These are phyloP conservation scores for Schizopygopsis pylzovi DNA, from an alignment of 2,797 vertebrate genomes.

Conservation along the genomic window DNA sequence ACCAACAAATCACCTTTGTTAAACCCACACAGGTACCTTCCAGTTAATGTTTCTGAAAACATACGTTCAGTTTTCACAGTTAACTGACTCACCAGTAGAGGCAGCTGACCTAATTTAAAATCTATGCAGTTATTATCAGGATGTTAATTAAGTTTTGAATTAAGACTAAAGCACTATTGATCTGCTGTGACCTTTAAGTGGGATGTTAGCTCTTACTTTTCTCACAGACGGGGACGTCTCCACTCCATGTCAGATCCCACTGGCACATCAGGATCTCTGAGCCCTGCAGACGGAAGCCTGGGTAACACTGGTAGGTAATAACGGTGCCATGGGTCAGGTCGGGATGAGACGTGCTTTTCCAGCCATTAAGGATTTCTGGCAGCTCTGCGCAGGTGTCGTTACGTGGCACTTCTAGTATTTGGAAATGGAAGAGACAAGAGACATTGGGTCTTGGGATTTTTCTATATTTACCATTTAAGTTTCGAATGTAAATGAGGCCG, in stretches of 20 bases:
- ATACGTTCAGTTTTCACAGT: not conserved
- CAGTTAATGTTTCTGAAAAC: not conserved
- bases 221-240: conserved; percentile 90
- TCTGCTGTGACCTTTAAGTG: conserved; percentile 24
- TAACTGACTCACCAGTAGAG: conserved; percentile 26
- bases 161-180: not conserved
- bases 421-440: not conserved
- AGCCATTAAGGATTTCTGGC: conserved; percentile 92
- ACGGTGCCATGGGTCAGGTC: conserved; percentile 94
- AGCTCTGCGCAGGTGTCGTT: conserved; percentile 97
- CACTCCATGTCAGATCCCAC: conserved; percentile 97
- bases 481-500: conserved; percentile 52
- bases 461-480: not conserved
- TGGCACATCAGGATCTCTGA: conserved; percentile 97
- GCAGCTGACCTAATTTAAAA: conserved; percentile 20
- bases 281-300: conserved; percentile 87
- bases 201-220: conserved; percentile 82
- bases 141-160: not conserved
- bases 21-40: not conserved
- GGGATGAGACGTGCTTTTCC: conserved; percentile 95
- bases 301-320: conserved; percentile 97
- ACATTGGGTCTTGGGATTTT: conserved; percentile 7
- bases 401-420: conserved; percentile 87
- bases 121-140: not conserved
- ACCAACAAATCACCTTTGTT: not conserved